A percentile compares a stretch with the other conserved stretches of the same genome.
Evolutionary conservation across 1,140 invertebrate genomes (phyloP).

Genomic region (Orchestia grillus): DNA sequence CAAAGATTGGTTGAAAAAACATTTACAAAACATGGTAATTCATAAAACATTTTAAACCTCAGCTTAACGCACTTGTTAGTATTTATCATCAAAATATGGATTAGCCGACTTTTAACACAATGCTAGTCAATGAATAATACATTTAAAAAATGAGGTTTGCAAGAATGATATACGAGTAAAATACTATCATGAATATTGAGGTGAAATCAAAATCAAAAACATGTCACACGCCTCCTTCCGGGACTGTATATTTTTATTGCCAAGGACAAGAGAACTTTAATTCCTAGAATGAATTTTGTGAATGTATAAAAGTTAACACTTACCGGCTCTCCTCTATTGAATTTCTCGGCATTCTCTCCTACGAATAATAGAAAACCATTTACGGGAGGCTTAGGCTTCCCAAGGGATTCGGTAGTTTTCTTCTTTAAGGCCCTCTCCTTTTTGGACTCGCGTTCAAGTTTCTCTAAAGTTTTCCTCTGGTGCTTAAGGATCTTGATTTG

Average conservation of each 20-base stretch:
- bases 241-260: not conserved
- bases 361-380: not conserved
- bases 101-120: too few species aligned
- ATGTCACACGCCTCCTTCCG: too few species aligned
- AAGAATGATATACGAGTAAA: too few species aligned
- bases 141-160: too few species aligned
- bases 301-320: not conserved
- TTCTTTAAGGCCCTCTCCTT: not conserved
- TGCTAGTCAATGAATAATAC: too few species aligned
- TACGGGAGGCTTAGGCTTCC: not conserved
- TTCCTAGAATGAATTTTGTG: not conserved
- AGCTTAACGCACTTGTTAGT: too few species aligned
- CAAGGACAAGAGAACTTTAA: not conserved
- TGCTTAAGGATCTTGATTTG: not conserved
- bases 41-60: too few species aligned
- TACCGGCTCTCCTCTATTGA: not conserved
- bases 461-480: not conserved
- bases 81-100: too few species aligned
- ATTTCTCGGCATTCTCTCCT: not conserved
- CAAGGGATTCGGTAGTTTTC: not conserved
- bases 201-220: too few species aligned
- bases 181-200: too few species aligned
- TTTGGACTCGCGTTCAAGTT: not conserved
- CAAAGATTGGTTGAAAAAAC: too few species aligned
- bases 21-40: too few species aligned